Percentiles rank a stretch among this genome's conserved stretches.
Conservation (phyloP, 2,797 vertebrate genomes). For the Sebastes hopkinsi region DNA sequence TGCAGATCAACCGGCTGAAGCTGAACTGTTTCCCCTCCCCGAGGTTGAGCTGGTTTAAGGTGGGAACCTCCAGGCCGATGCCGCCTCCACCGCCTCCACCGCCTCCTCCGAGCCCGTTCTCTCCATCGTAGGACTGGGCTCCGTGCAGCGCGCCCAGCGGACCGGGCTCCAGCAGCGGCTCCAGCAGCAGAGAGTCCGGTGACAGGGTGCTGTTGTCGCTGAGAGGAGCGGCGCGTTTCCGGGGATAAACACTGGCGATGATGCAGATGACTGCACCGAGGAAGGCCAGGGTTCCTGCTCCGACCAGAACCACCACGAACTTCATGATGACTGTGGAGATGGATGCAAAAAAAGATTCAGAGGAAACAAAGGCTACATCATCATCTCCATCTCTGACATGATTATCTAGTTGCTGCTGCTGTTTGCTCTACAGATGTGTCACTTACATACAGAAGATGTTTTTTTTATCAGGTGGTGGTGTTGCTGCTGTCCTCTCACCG, state of each 20-base stretch:
- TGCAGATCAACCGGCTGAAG: slow-evolving; percentile 93
- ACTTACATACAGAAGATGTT: too few relatives aligned
- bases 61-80: slow-evolving; percentile 79
- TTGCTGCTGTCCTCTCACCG: slow-evolving; percentile 6
- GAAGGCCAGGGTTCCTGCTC: slow-evolving; percentile 92
- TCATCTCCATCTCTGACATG: too few relatives aligned
- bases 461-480: not conserved
- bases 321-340: slow-evolving; percentile 83
- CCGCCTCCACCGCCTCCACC: slow-evolving; percentile 38
- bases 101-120: slow-evolving; percentile 52
- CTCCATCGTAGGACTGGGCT: slow-evolving; percentile 75
- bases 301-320: slow-evolving; percentile 93
- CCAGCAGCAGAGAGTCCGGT: slow-evolving; percentile 56
- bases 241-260: slow-evolving; percentile 93
- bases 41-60: slow-evolving; percentile 80
- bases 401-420: not conserved
- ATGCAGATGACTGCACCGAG: slow-evolving; percentile 96
- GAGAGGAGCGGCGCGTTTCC: slow-evolving; percentile 74
- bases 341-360: not conserved
- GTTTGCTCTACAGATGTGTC: not conserved
- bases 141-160: slow-evolving; percentile 89
- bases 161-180: slow-evolving; percentile 70
- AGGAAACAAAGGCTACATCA: not conserved
- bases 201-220: slow-evolving; percentile 85
- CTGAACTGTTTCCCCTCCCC: slow-evolving; percentile 82